Conservation (phyloP, 2,113 vertebrate genomes). For the Leucoraja erinaceus region DNA sequence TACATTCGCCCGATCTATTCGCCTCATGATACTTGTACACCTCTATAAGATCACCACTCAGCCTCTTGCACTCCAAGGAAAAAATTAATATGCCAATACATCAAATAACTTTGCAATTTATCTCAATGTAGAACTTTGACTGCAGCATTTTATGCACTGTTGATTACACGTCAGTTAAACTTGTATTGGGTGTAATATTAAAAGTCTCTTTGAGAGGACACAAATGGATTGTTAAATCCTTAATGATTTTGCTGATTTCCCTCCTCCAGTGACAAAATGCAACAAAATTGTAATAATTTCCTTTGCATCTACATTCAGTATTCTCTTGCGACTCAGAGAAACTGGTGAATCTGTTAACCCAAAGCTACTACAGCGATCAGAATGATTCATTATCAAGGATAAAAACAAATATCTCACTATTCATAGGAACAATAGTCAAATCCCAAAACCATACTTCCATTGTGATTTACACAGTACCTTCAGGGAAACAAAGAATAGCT, state of each 20-base stretch:
- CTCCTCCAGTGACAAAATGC: neutral
- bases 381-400: neutral
- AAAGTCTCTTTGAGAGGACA: neutral
- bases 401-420: neutral
- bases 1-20: no score
- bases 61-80: no score
- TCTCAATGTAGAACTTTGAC: neutral
- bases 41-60: no score
- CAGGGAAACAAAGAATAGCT: neutral
- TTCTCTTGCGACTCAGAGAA: neutral
- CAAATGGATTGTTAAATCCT: neutral
- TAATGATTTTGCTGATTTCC: neutral
- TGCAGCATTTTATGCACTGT: neutral
- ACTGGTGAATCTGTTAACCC: neutral
- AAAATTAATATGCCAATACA: neutral
- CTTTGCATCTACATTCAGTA: neutral
- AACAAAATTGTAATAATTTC: neutral
- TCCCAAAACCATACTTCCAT: neutral
- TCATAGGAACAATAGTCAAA: neutral
- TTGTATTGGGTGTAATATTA: neutral
- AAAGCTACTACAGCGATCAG: neutral
- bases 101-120: neutral
- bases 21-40: no score
- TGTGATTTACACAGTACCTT: neutral
- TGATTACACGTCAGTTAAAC: neutral